These are phyloP conservation scores for Halichoerus grypus DNA, from an alignment of 2,113 vertebrate genomes.

Conservation along the genomic window DNA sequence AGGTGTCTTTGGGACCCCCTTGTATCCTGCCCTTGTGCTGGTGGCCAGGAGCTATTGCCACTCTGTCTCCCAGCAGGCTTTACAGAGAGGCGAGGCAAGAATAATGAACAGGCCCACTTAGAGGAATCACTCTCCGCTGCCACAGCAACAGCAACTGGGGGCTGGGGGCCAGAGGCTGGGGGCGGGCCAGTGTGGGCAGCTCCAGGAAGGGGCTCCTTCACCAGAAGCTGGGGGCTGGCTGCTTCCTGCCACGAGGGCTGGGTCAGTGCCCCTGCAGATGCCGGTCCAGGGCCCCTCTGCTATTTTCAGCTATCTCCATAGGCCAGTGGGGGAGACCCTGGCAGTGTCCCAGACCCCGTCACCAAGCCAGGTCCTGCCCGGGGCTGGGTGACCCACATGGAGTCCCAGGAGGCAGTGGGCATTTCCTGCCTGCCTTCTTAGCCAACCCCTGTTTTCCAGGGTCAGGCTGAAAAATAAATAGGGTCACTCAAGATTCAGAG, in stretches of 20 bases:
- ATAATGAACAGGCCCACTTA: background rate
- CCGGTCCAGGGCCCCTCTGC: background rate
- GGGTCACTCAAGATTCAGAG: background rate
- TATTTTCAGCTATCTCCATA: background rate
- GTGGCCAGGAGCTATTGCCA: background rate
- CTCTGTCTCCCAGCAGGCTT: background rate
- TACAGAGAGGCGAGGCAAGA: background rate
- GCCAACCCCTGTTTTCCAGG: background rate
- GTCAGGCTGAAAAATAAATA: background rate
- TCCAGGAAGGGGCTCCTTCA: background rate
- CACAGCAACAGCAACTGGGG: background rate
- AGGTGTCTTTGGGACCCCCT: background rate
- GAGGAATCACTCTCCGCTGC: background rate
- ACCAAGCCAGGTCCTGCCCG: background rate
- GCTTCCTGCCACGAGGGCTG: background rate
- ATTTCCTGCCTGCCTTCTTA: background rate
- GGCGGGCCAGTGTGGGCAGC: background rate
- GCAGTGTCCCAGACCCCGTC: background rate
- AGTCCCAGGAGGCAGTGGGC: background rate
- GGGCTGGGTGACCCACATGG: background rate
- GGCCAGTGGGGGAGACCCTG: background rate
- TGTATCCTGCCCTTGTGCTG: background rate
- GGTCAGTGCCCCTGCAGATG: background rate
- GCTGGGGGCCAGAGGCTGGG: background rate
- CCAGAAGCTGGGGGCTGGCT: background rate